A percentile compares a stretch with the other conserved stretches of the same genome.
phyloP scores from a whole-genome alignment of 2,797 vertebrate species.

The Glyptemys insculpta region DNA sequence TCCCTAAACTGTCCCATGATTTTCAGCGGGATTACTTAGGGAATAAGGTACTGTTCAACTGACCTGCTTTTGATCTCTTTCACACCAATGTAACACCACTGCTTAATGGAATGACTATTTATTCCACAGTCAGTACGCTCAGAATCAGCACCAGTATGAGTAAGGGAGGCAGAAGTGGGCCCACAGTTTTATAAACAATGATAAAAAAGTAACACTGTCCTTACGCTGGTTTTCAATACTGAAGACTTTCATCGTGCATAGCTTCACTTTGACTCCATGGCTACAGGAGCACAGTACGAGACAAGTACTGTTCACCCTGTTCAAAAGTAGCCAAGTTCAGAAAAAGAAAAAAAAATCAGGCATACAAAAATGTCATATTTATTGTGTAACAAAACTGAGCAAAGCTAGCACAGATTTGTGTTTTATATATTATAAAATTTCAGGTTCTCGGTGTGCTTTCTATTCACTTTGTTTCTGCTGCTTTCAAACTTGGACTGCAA shows the following conservation, averaged over 20 bases:
- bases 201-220: constrained; percentile 57
- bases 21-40: background rate
- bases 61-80: background rate
- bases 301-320: background rate
- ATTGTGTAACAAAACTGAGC: background rate
- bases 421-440: background rate
- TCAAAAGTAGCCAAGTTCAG: constrained; percentile 29
- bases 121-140: background rate
- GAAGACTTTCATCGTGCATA: constrained; percentile 59
- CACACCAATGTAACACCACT: background rate
- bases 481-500: background rate
- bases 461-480: background rate
- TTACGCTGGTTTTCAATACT: constrained; percentile 31
- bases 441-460: background rate
- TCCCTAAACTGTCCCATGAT: background rate
- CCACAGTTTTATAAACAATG: background rate
- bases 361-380: background rate
- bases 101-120: background rate
- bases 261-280: constrained; percentile 44
- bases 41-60: background rate
- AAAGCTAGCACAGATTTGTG: background rate
- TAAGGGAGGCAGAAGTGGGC: background rate
- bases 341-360: constrained; percentile 9
- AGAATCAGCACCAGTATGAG: background rate
- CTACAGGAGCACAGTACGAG: constrained; percentile 28